Evolutionary conservation across 2,113 vertebrate species (phyloP).

Genomic region (Brevimyrus niger): DNA sequence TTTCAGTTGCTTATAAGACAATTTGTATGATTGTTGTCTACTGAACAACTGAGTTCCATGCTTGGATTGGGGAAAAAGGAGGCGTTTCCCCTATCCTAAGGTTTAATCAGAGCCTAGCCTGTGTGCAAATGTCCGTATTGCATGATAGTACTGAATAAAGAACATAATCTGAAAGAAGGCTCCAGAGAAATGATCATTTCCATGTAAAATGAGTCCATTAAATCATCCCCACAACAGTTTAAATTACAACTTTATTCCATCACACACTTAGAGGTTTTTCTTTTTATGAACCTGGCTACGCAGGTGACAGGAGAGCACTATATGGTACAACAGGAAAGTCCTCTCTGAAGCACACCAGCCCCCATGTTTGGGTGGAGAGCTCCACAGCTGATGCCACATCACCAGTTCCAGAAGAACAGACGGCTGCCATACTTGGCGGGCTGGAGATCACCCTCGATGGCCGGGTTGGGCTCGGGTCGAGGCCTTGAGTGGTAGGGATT

Average conservation of each 20-base stretch:
- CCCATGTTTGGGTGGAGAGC: background rate
- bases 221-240: background rate
- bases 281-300: background rate
- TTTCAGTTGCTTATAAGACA: background rate
- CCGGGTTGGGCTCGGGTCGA: conserved; percentile 74
- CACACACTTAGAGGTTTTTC: background rate
- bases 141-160: background rate
- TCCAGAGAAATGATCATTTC: background rate
- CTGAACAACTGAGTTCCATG: background rate
- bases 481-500: conserved; percentile 79
- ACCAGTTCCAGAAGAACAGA: conserved; percentile 82
- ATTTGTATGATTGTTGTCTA: background rate
- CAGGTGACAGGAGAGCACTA: conserved; percentile 1
- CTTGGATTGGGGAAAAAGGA: background rate
- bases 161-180: background rate
- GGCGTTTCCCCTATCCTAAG: background rate
- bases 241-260: conserved; percentile 13
- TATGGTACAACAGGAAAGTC: conserved; percentile 4
- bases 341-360: background rate
- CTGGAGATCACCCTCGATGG: conserved; percentile 68
- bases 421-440: conserved; percentile 79
- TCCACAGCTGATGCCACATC: conserved; percentile 31
- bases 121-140: background rate
- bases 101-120: background rate
- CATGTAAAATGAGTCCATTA: background rate